Evolutionary conservation across 2,113 vertebrate genomes (phyloP).

Genomic region (Scophthalmus maximus): DNA sequence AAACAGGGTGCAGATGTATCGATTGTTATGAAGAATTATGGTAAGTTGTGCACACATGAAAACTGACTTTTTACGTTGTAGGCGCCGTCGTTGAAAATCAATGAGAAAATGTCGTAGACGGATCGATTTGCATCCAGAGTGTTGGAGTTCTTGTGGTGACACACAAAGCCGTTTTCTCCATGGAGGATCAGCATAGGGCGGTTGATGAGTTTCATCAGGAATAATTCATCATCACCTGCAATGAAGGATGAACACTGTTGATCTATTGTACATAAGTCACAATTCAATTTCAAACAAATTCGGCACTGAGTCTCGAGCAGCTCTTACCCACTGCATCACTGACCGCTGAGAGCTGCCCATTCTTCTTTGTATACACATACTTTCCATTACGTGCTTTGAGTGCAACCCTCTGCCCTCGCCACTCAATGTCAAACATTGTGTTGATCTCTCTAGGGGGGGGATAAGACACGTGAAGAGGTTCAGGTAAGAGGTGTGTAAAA

Average conservation of each 20-base stretch:
- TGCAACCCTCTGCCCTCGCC: conserved; percentile 90
- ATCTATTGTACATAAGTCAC: not conserved
- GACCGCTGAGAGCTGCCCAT: conserved; percentile 93
- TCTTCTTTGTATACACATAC: conserved; percentile 95
- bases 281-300: conserved; percentile 11
- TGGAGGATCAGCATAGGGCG: conserved; percentile 93
- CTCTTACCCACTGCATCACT: conserved; percentile 90
- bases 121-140: conserved; percentile 93
- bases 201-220: conserved; percentile 95
- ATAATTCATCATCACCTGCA: conserved; percentile 91
- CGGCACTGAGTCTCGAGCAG: not conserved
- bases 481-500: not conserved
- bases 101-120: conserved; percentile 91
- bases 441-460: conserved; percentile 82
- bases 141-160: conserved; percentile 92
- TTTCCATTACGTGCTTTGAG: conserved; percentile 94
- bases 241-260: not conserved
- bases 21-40: not conserved
- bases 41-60: not conserved
- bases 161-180: conserved; percentile 93
- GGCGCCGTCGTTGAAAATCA: conserved; percentile 92
- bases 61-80: conserved; percentile 92
- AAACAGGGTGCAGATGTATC: not conserved
- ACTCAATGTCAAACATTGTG: conserved; percentile 96
- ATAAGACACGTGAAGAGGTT: not conserved